Conservation (phyloP, 1,140 invertebrate genomes). For the Carposina sasakii region DNA sequence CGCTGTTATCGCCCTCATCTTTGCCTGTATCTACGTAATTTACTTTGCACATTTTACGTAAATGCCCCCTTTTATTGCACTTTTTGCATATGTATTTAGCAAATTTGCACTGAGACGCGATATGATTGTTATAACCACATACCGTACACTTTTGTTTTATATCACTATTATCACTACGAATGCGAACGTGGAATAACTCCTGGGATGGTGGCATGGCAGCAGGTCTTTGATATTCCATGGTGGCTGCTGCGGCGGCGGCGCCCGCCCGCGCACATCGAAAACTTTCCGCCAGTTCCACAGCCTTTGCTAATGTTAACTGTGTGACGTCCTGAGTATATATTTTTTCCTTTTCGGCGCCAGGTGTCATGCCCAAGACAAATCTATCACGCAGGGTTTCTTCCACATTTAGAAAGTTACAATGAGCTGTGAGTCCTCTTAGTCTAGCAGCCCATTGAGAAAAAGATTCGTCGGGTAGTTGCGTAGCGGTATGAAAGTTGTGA, state of each 20-base stretch:
- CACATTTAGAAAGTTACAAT: neutral
- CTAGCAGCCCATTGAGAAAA: neutral
- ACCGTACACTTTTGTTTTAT: neutral
- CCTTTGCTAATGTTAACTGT: neutral
- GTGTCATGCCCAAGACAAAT: neutral
- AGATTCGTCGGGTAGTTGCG: neutral
- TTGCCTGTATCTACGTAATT: neutral
- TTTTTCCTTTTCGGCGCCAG: neutral
- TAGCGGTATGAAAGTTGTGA: neutral
- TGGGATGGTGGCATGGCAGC: neutral
- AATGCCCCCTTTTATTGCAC: neutral
- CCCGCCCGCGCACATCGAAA: neutral
- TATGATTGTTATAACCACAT: neutral
- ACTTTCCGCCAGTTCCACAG: conserved; percentile 1
- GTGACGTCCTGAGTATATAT: neutral
- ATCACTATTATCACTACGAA: neutral
- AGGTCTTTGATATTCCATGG: too few species aligned
- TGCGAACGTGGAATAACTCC: neutral
- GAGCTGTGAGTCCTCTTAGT: neutral
- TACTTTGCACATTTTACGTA: neutral
- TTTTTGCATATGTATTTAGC: neutral
- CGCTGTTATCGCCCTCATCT: neutral
- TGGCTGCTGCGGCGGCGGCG: neutral
- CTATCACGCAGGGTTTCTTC: neutral
- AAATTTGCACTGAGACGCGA: neutral